Evolutionary conservation across 64 coral and sea anemone species (phyloP), one percentile per base, ranked within the genome.

Genomic region (Astreopora myriophthalma): DNA sequence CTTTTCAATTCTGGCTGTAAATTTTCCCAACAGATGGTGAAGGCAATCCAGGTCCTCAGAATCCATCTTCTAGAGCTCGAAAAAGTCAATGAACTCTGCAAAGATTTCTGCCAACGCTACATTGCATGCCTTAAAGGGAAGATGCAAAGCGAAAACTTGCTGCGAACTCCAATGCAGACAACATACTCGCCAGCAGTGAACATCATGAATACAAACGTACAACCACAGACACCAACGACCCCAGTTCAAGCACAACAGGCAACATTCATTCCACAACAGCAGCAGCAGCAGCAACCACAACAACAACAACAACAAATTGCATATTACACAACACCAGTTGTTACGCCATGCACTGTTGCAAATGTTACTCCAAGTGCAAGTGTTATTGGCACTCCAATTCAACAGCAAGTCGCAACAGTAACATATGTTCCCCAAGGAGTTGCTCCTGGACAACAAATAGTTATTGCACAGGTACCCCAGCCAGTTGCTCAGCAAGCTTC

Each of bases 41-140:
- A 99, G 61, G 97, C 97, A 48, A 99, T 99, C 48, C 97, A 96
- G 66, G 97, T 99, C 3, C 79, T 99, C 30, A 92, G 94, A 71
- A 99, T 99, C 35, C 97, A 99, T 55, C 88, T 99, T 1, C 75
- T 99, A 35, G 97, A 99, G 65, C 87, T 99, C 24, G 97, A 99
- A 86, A 99, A 99, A 85, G 97, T 99, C 2, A 99, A 99, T 85
- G 97, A 99, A 72, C 90, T 99, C 3, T 99, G 97, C 28, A 99
- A 99, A 73, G 97, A 99, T 90, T 99, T 99, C 65, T 99, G 97
- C 74, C 97, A 99, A 42, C 60, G 97, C 38, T 99, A 99, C 48
- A 99, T 99, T 91, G 97, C 97, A 38, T 99, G 97, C 91, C 94
- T 99, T 20, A 99, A 99, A 79, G 97, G 97, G 10, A 99, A 99